Evolutionary conservation across 2,113 vertebrate genomes (phyloP), one percentile per base, ranked within the genome.

Genomic region (Trichechus manatus): DNA sequence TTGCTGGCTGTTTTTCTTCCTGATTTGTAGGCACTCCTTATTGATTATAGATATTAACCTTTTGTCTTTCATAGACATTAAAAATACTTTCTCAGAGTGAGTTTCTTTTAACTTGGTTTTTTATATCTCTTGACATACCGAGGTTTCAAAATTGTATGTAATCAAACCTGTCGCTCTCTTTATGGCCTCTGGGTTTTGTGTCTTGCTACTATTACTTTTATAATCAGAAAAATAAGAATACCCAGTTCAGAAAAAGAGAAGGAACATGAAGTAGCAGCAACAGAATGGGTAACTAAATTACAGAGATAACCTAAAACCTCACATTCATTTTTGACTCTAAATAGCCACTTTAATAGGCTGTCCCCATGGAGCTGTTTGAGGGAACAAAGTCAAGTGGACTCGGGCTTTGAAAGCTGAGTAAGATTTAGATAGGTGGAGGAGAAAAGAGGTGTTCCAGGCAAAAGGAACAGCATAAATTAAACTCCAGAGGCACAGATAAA

Each of bases 221-320:
- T 85, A 85, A 77, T 66, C 56, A 75, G 77, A 93, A 95, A 94
- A 85, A 50, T 93, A 94, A 94, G 27, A 80, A 20, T 63, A 70
- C 61, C 13, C 29, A 87, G 22, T 74, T 96, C 27, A 93, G 77
- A 87, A 87, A 93, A 81, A 94, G 59, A 84, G n/a, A 82, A 88
- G 31, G 56, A 64, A 74, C 61, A 22, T 1, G 9, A 61, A 53
- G n/a, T 22, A 68, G 47, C 63, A 84, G 86, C 85, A 56, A 1
- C 27, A 53, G n/a, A 50, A 4, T 8, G 6, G 33, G 11, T 53
- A 39, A 77, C 85, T 93, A 14, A 72, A 87, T 74, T 61, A 70
- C 36, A 59, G 75, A 95, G 61, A 81, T 42, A 47, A 79, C 72
- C 89, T 90, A 10, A 80, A 91, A 27, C n/a, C 44, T 79, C 94